Evolutionary conservation across 2,113 vertebrate genomes (phyloP), one percentile per base, ranked within the genome.

Genomic region (Heliornis fulica): DNA sequence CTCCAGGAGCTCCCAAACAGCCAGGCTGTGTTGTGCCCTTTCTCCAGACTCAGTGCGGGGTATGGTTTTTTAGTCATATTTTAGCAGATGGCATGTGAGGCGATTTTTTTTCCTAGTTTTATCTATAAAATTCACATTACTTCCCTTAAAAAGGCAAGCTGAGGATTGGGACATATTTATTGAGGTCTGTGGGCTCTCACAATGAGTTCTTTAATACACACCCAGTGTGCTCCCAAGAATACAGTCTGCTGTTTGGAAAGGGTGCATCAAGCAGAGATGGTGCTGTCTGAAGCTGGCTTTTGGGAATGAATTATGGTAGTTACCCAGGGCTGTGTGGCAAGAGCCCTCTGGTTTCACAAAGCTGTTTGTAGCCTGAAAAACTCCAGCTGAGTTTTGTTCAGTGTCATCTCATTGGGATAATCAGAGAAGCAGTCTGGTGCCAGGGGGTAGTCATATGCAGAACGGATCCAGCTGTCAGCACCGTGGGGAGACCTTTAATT

Each of bases 201-300:
- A 92, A 85, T 85, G 40, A 69, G 13, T 50, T 50, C 36, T 92
- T 92, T 70, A 96, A 77, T 54, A 50, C 20, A 74, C n/a, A 72
- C 54, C 25, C 75, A 66, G 92, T 86, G 50, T 66, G 25, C n/a
- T 77, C 80, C 41, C 75, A 83, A 70, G 54, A 93, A 88, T 83
- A 92, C 94, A 94, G 84, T 85, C 53, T 87, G 45, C 50, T 83
- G 63, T 95, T 96, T 83, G 48, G 45, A 88, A 92, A 93, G 61
- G 36, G 54, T 0, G 1, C 83, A 77, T 88, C 75, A 72, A 93
- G 74, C 41, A 77, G 57, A 54, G 53, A 69, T 69, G 28, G 21
- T 93, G 59, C 41, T 93, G 45, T 88, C 80, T 92, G 88, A 95
- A 92, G 54, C 75, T 80, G 66, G 29, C 25, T 88, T 90, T 95